A percentile compares a stretch with the other conserved stretches of the same genome.
These are phyloP conservation scores for Ctenicera cuprea DNA, from an alignment of 2,888 invertebrate species.

Conservation along the genomic window DNA sequence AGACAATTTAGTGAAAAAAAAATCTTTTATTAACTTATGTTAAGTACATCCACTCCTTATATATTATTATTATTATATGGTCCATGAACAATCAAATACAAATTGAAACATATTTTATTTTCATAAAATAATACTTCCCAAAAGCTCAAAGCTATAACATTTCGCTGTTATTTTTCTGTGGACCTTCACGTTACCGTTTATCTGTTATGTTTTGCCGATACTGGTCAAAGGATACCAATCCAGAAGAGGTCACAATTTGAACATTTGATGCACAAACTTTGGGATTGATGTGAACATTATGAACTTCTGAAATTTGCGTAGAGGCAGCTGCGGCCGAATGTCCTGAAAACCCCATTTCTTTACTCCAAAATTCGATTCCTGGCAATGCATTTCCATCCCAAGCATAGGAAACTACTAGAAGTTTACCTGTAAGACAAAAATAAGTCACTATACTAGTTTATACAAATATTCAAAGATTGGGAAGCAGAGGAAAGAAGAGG, in stretches of 20 bases:
- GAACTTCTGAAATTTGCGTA: conserved; percentile 77
- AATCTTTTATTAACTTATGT: no score
- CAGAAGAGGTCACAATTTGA: conserved; percentile 70
- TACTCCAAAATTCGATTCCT: conserved; percentile 84
- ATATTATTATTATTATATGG: no score
- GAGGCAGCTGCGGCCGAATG: conserved; percentile 80
- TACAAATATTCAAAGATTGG: no score
- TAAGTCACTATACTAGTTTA: no score
- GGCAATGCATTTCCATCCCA: conserved; percentile 85
- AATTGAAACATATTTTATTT: no score
- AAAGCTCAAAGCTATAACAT: no score
- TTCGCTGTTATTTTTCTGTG: no score
- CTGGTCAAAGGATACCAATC: conserved; percentile 31
- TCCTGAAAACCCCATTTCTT: conserved; percentile 75
- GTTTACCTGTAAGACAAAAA: conserved; percentile 64
- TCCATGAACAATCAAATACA: no score
- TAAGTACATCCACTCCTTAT: no score
- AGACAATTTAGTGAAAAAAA: no score
- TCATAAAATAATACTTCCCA: no score
- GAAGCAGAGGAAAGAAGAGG: no score
- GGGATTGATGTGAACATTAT: conserved; percentile 77
- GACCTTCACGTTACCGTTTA: neutral
- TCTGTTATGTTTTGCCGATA: neutral
- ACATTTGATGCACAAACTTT: conserved; percentile 71
- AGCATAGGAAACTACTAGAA: conserved; percentile 80